Base-by-base conservation (phyloP, 2,888 invertebrate species). In the Macrostomum cliftonense region DNA sequence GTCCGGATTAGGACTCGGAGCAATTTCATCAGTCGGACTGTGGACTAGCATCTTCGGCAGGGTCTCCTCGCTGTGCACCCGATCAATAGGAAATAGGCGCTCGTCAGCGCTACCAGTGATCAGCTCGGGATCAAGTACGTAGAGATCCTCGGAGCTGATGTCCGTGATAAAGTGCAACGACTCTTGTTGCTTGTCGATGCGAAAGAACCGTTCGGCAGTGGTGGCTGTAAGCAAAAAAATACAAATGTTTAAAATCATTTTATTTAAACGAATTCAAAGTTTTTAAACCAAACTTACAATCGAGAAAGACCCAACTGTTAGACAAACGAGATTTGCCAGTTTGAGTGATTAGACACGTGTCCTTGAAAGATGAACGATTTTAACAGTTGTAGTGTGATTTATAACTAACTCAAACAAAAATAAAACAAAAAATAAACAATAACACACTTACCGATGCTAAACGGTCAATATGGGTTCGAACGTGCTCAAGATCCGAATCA, bases 191-290 rank as follows among this genome's bases (percentile, higher is more conserved):
- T 82, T 79, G 73, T 93, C 89, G 61, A 95, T 84, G 53, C 93
- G 81, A 75, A 93, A 95, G 73, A 88, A 91, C 53, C 91, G 77
- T 66, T 93, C 93, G 36, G 91, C 91, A 37, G 89, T 91, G 63
- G 86, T 87, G 42, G 88, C 89, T 89, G 68, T 17, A 70, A 71
- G n/a, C 36, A 4, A 47, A 2, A 40, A 9, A 5, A 9, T 9
- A 40, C 17, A 28, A 9, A 40, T n/a, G n/a, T n/a, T n/a, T n/a
- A 38, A 38, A 38, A 38, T 38, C 13, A 38, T 38, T n/a, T 9
- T 28, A 28, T 28, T 28, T 9, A 28, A 7, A 28, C 4, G 9
- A 28, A 28, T 9, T 28, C 5, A 28, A 4, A 28, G 5, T 7
- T 28, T 28, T 17, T 17, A 17, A 40, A 40, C 16, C 2, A 14